Base-by-base conservation (phyloP, 2,113 vertebrate species). In the Clarias macrocephalus region DNA sequence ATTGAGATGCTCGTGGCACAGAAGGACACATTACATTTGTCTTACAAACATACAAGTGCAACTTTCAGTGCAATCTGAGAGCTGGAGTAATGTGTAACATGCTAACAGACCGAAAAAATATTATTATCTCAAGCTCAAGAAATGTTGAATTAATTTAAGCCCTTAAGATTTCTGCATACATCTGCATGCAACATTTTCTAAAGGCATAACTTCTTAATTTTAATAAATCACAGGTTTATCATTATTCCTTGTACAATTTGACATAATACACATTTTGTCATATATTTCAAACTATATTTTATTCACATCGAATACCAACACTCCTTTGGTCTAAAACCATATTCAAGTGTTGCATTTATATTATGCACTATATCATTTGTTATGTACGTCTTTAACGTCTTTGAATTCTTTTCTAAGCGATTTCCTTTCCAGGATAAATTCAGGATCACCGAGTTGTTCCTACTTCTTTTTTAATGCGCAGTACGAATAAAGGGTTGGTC, bases 401-500 rank as follows among this genome's bases (percentile, higher is more conserved):
- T 30, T 2, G 56, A 33, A 33, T 33, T 33, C 57, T 62, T 4
- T 57, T 25, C 12, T 13, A 37, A 23, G 57, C 8, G 5, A 83
- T 70, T 83, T 83, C 82, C 82, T n/a, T 68, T 68, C 12, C 25
- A 21, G 52, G 15, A 30, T 48, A 42, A 54, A 54, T 52, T 12
- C 1, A 11, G 63, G 25, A 28, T 79, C 52, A 30, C 15, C 2
- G 2, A 56, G 56, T 60, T 60, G 28, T 65, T 62, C 12, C 63
- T 65, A 3, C 62, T 83, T 18, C 62, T 68, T 68, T 81, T 83
- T 56, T 70, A 54, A 68, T 68, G 82, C 63, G 9, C 9, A 33
- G 82, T 11, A 70, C 33, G 65, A 83, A 73, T 57, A 30, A 86
- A 68, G 4, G 86, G 80, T 52, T 12, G 33, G 57, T 54, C 68